Base-by-base conservation (phyloP, 2,888 invertebrate species). In the Tenthredo notha region DNA sequence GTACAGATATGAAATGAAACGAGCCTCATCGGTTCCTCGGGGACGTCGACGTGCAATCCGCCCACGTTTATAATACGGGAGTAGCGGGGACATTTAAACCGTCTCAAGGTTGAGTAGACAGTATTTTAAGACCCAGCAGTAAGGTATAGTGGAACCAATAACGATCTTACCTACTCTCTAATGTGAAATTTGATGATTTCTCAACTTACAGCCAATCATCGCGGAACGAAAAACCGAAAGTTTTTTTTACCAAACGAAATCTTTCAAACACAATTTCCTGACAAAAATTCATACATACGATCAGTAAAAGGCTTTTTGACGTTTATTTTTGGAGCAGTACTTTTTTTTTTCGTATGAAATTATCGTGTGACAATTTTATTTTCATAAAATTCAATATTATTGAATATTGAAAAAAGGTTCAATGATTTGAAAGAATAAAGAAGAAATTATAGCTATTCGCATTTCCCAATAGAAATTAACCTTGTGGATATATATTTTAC, bases 41-140 rank as follows among this genome's bases (percentile, higher is more conserved):
- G 77, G 29, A 54, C 54, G 54, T 50, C 54, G 33, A 54, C 77
- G 54, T 77, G 54, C 77, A 77, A 47, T 77, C 77, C 77, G 77
- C 77, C 50, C 77, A 47, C 47, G 77, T 50, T 12, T 29, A 29
- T 67, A 33, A 50, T 18, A 33, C 33, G 67, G 18, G 75, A 75
- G 50, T 29, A 29, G 18, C 77, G n/a, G 77, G 29, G 77, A 54
- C 33, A n/a, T 9, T 15, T 2, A 77, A 77, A 50, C 33, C 54
- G 29, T 77, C 29, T 9, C 29, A 77, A 77, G 77, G 77, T 77
- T 33, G 77, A 77, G 21, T 54, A 50, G 77, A 9, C 18, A 54
- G 50, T 77, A 77, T 77, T 77, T 77, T 77, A 50, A 77, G 77
- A 77, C 54, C 25, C 54, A 77, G 50, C 77, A n/a, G 25, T 43